Percentiles rank a stretch among this genome's conserved stretches.
phyloP scores from a whole-genome alignment of 2,888 invertebrate species.

The Campoletis raptor region DNA sequence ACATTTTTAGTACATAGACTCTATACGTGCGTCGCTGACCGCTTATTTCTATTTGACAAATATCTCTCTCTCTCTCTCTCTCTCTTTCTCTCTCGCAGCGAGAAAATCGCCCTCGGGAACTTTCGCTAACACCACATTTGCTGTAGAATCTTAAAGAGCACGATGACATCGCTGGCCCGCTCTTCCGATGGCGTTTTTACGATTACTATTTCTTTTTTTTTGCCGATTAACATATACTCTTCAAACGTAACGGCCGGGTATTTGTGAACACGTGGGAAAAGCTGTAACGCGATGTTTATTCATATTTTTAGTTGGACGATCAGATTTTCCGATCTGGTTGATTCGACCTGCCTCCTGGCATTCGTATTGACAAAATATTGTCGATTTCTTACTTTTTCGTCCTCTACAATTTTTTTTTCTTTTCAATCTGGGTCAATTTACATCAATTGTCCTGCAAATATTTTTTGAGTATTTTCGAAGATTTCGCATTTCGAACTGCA shows the following conservation, averaged over 20 bases:
- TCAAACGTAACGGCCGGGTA: neutral
- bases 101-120: slow-evolving; percentile 70
- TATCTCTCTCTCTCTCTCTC: slow-evolving; percentile 20
- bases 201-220: slow-evolving; percentile 5
- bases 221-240: neutral
- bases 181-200: slow-evolving; percentile 22
- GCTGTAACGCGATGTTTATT: neutral
- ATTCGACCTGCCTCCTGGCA: no score
- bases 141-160: slow-evolving; percentile 71
- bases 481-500: neutral
- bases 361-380: neutral
- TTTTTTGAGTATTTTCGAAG: neutral
- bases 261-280: neutral
- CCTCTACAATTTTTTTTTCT: no score
- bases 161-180: slow-evolving; percentile 5
- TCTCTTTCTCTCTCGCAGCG: slow-evolving; percentile 31
- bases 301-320: no score
- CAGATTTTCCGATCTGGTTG: no score
- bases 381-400: neutral
- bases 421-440: no score
- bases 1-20: slow-evolving; percentile 4
- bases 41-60: slow-evolving; percentile 74
- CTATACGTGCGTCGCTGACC: slow-evolving; percentile 24
- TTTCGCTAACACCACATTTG: slow-evolving; percentile 73
- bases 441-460: neutral